Base-by-base conservation (phyloP, 1,140 invertebrate species). In the Dinoponera quadriceps region DNA sequence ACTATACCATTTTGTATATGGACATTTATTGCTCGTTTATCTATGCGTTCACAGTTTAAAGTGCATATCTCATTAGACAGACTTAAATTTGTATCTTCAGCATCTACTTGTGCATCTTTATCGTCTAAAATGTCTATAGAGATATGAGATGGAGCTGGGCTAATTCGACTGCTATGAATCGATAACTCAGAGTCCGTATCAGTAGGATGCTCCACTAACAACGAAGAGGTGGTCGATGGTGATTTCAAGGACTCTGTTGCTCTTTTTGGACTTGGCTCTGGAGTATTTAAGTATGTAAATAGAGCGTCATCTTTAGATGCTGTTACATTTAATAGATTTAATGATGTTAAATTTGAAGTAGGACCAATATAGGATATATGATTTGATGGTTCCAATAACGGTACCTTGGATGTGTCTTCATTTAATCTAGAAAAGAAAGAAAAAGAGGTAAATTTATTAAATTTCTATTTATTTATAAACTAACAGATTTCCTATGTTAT, bases 111-210 rank as follows among this genome's bases (percentile, higher is more conserved):
- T 20, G 54, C 16, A 18, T 78, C 63, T 72, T 33, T 59, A 63
- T 69, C 55, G 49, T 85, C 66, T 44, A 74, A 62, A 60, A 69
- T 22, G 9, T 88, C 89, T 62, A 89, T 54, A 11, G 89, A 91
- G 14, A 82, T 77, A 82, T 92, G 85, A 22, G 83, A 38, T 18
- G 77, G 81, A 75, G 78, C 82, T 38, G 92, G 89, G 63, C 91
- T 93, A 9, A 90, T 88, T 20, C 65, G 62, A 49, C 87, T 88
- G 71, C 90, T 93, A 11, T 88, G 82, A 66, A 88, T 66, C 2
- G 90, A 91, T 60, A 90, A 85, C 75, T 92, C 91, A 5, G 90
- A 91, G 82, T 93, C 92, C 49, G 86, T 75, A 73, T 88, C 89
- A 0, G 85, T 74, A 29, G 89, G 77, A 72, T 88, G 86, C 54